Evolutionary conservation across 1,140 invertebrate species (phyloP), one percentile per base, ranked within the genome.

Genomic region (Hylyphantes graminicola): DNA sequence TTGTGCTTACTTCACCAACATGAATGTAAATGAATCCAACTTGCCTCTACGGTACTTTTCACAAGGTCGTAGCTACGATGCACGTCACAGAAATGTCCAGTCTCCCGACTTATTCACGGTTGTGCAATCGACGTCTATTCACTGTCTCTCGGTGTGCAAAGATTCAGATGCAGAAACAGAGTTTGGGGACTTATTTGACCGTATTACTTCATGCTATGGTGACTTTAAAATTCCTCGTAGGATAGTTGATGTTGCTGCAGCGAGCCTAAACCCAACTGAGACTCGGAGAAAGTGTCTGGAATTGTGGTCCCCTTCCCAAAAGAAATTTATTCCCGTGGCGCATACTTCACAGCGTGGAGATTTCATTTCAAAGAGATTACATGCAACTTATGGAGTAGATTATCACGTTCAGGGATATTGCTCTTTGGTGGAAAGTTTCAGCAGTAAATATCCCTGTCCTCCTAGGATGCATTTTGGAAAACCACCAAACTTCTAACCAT

Each of bases 1-100:
- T 17, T 82, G 80, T 75, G 80, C 70, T n/a, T 82, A 82, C 57
- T 17, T 82, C 1, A 75, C 68, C 53, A 82, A 82, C 51, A 82
- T 82, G 80, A 82, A 82, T 82, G 59, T 74, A 6, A 17, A 50
- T 12, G 48, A 65, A 55, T 5, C 17, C 12, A 48, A 17, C 55
- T 13, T 82, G 5, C 70, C 80, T 8, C 15, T 72, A 2, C 63
- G 48, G n/a, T 82, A 82, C 50, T 82, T 64, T 48, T 82, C 70
- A 1, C 15, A 65, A 10, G 80, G 80, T 12, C 80, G 80, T 5
- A 4, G 19, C 8, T 82, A 82, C 17, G 35, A 74, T 63, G 59
- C 70, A 7, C 11, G 15, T 2, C 48, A 74, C 8, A 19, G 51
- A 51, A 3, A 55, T 11, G 1, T 9, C 3, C n/a, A 15, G 6